Base-by-base conservation (phyloP, 2,113 vertebrate genomes). In the Paramisgurnus dabryanus region DNA sequence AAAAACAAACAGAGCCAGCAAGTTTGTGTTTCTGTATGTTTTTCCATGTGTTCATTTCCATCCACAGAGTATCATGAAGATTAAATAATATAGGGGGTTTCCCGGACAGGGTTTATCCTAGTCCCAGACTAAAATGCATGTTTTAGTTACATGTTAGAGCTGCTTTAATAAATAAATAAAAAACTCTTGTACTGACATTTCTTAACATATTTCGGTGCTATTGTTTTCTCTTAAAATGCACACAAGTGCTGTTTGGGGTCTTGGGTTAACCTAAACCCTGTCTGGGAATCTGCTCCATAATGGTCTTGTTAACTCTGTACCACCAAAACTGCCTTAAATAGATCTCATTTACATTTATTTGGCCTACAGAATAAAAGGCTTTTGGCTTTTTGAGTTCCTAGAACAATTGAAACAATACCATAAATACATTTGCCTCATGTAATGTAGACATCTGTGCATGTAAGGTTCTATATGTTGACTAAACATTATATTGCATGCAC, bases 341-440 rank as follows among this genome's bases (percentile, higher is more conserved):
- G 64, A 75, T 8, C 49, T 70, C 5, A 10, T 69, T 55, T 76
- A 55, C 7, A 55, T 80, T 18, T 0, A 55, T 71, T 53, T 41
- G 17, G 67, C 67, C 45, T 53, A 41, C n/a, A 18, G 2, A 45
- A 27, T 45, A n/a, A 45, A 77, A 57, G 47, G 39, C 18, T 45
- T 71, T 65, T 27, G 47, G 13, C n/a, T 71, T 76, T 55, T 58
- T 40, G 18, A 71, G 6, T 41, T 45, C 40, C 55, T 74, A 60
- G 6, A 40, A 55, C n/a, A 15, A 41, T 17, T 7, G 17, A 60
- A 6, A 43, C 40, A 60, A 74, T 40, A 57, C 13, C 53, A 71
- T 73, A 60, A 60, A 73, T 60, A 43, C 55, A 45, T 72, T 58
- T 72, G 17, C 69, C 58, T 40, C 18, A 40, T 72, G 69, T 10